Evolutionary conservation across 2,113 vertebrate genomes (phyloP).

Genomic region (Hippolais icterina): DNA sequence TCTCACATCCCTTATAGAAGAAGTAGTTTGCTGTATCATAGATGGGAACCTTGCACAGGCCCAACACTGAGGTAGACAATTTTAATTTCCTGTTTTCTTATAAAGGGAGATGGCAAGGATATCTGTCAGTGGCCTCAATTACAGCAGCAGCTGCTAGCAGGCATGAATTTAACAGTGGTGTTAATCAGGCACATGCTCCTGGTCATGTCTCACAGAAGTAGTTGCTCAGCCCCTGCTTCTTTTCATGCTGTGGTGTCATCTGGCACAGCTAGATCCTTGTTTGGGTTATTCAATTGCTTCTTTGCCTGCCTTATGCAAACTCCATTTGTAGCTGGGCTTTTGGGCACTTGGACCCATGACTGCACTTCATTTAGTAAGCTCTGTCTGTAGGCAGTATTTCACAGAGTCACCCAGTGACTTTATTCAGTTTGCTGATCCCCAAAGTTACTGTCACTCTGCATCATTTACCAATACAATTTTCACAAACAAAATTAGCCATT

Average conservation of each 20-base stretch:
- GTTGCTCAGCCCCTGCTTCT: constrained; percentile 29
- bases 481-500: constrained; percentile 60
- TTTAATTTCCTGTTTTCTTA: constrained; percentile 26
- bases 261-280: constrained; percentile 51
- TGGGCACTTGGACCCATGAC: background rate
- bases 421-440: constrained; percentile 17
- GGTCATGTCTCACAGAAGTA: background rate
- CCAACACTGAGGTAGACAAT: background rate
- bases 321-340: constrained; percentile 42
- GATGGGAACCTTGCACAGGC: background rate
- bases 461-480: constrained; percentile 50
- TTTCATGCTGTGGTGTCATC: constrained; percentile 54
- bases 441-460: background rate
- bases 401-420: constrained; percentile 28
- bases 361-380: constrained; percentile 14
- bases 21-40: background rate
- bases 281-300: constrained; percentile 57
- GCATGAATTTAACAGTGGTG: background rate
- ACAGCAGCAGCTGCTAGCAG: constrained; percentile 11
- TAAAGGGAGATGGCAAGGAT: background rate
- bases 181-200: constrained; percentile 34
- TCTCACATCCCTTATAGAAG: background rate
- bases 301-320: constrained; percentile 61
- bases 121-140: background rate
- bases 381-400: constrained; percentile 31